Base-by-base conservation (phyloP, 2,888 invertebrate species). In the Caenorhabditis doughertyi region DNA sequence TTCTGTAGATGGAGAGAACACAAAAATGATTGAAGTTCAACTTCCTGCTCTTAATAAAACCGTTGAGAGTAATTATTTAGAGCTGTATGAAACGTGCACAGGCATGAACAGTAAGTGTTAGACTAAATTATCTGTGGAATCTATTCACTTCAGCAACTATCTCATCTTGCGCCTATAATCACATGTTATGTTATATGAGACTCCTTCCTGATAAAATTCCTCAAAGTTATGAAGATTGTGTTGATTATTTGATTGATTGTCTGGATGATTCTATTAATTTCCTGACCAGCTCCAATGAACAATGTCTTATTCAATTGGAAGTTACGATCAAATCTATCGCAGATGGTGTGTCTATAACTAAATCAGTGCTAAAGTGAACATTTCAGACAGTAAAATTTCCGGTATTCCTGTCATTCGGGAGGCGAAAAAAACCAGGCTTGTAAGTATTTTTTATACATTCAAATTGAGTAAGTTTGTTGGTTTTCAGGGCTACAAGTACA, bases 31-130 rank as follows among this genome's bases (percentile, higher is more conserved):
- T 16, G 32, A 8, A n/a, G n/a, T 16, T 55, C 39, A 67, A n/a
- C n/a, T 32, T 23, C 67, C 67, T 1, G 67, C 67, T 7, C 67
- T 67, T 18, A 67, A 67, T 32, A 32, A 53, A 21, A 67, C 67
- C 25, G 67, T 51, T 5, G 51, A 67, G 25, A 39, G 13, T 2
- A 51, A 51, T 23, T 67, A 67, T 25, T 29, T 27, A 18, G 11
- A 29, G 18, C 23, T 55, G 18, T 44, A 70, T 42, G 44, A 55
- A 21, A 35, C 9, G 18, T 70, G 67, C n/a, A 9, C 18, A 25
- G 8, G 23, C 16, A 67, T 67, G 32, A 53, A 51, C 5, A 39
- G 67, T 67, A n/a, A 35, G 13, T 2, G 18, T 7, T 23, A n/a
- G n/a, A n/a, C n/a, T n/a, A n/a, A n/a, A n/a, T n/a, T 25, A 35